These are phyloP conservation scores for Corythornis madagascariensis DNA, from an alignment of 2,113 vertebrate species.

Conservation along the genomic window DNA sequence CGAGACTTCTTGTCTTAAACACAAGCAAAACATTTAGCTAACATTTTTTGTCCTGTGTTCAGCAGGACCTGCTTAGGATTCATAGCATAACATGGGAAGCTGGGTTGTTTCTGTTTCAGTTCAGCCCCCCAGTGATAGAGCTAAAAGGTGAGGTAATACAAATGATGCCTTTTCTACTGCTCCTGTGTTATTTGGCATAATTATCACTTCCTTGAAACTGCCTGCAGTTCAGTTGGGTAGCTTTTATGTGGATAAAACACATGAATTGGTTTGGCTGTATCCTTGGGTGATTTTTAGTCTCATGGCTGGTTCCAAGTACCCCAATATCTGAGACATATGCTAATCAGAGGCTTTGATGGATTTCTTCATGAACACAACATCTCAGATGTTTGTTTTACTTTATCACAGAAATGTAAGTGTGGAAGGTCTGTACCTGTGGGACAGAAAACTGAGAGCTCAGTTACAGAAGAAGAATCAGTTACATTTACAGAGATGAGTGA, in stretches of 20 bases:
- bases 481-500: not conserved
- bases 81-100: accelerated
- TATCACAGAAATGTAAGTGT: not conserved
- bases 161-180: not conserved
- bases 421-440: not conserved
- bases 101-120: not conserved
- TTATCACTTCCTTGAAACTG: not conserved
- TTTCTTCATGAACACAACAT: not conserved
- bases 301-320: not conserved
- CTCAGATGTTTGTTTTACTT: not conserved
- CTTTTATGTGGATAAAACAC: not conserved
- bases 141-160: not conserved
- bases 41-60: accelerated
- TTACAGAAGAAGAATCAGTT: not conserved
- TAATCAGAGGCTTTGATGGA: not conserved
- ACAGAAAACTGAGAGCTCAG: not conserved
- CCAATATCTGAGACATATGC: not conserved
- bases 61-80: not conserved
- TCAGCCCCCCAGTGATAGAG: not conserved
- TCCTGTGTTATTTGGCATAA: not conserved
- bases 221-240: not conserved
- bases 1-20: not conserved
- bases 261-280: not conserved
- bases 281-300: not conserved
- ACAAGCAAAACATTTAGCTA: not conserved